Base-by-base conservation (phyloP, 2,797 vertebrate genomes). In the Hipposideros larvatus region DNA sequence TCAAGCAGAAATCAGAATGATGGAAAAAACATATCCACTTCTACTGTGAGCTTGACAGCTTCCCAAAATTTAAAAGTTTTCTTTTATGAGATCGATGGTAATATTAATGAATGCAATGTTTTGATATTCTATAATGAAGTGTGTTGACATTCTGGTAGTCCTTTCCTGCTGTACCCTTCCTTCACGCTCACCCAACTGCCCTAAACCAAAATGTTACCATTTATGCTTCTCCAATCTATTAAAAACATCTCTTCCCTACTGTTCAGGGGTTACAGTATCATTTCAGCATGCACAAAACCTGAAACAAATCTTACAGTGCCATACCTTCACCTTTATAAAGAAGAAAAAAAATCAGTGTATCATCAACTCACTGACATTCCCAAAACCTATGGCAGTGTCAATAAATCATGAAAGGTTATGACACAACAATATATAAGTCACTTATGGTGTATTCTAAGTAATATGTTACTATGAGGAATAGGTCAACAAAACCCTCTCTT, bases 71-170 rank as follows among this genome's bases (percentile, higher is more conserved):
- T 59, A 73, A 86, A 86, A 89, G 2, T 9, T 22, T 83, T 73
- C 93, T 57, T 63, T 43, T 15, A 65, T 91, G 22, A 37, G 37
- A 91, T 0, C 83, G 43, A 26, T 86, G 43, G 8, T 90, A 63
- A 66, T 48, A 86, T 77, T 68, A 90, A 75, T 48, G 24, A 77
- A 95, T 41, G 24, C 43, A 82, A 48, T 75, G 94, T 86, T 90
- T 63, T 65, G 13, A 77, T 57, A 70, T 21, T 31, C 5, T 57
- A 75, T 57, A 83, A 94, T 75, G 41, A 51, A 43, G 28, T 65
- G 2, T 82, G 41, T 24, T 92, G 34, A 80, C 51, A 61, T 68
- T 46, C 34, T 90, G 41, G 34, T 73, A 86, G 41, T 41, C 11
- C 51, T 59, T 26, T 73, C 68, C 28, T 68, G 19, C 22, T 93